Evolutionary conservation across 2,797 vertebrate genomes (phyloP).

Genomic region (Arrhamphus sclerolepis): DNA sequence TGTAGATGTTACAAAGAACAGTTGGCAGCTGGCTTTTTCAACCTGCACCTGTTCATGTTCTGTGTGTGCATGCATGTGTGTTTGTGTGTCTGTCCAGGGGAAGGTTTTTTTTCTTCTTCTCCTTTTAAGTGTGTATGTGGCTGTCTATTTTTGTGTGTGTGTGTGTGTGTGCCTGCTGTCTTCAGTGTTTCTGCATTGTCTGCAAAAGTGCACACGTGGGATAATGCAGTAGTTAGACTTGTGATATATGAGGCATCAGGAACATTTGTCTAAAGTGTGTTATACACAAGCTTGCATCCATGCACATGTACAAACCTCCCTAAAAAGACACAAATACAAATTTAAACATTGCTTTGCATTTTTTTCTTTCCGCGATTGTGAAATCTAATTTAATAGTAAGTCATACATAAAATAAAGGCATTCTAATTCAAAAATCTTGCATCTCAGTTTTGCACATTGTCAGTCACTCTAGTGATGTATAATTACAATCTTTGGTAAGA

Average conservation of each 20-base stretch:
- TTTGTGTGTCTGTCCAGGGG: slow-evolving; percentile 6
- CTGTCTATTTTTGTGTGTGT: slow-evolving; percentile 23
- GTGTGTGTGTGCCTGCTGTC: slow-evolving; percentile 43
- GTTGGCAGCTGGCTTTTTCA: slow-evolving; percentile 66
- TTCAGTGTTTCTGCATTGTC: slow-evolving; percentile 61
- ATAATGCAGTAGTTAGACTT: slow-evolving; percentile 57
- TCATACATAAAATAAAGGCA: no score
- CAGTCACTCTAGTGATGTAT: no score
- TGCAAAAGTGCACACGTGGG: slow-evolving; percentile 57
- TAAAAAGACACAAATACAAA: slow-evolving; percentile 9
- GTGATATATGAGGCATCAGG: slow-evolving; percentile 65
- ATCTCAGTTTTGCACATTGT: no score
- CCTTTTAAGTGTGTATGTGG: no score
- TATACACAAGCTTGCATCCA: slow-evolving; percentile 26
- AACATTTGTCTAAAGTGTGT: slow-evolving; percentile 64
- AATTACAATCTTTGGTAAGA: no score
- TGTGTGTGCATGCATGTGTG: slow-evolving; percentile 9
- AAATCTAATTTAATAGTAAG: no score
- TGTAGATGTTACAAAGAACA: slow-evolving; percentile 69
- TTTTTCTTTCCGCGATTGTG: background rate
- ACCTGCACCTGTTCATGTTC: slow-evolving; percentile 66
- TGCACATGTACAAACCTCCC: slow-evolving; percentile 20
- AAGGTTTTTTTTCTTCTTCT: background rate
- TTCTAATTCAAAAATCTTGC: no score
- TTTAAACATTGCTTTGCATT: slow-evolving; percentile 5